Conservation (phyloP, 2,113 vertebrate species). For the Amia ocellicauda region DNA sequence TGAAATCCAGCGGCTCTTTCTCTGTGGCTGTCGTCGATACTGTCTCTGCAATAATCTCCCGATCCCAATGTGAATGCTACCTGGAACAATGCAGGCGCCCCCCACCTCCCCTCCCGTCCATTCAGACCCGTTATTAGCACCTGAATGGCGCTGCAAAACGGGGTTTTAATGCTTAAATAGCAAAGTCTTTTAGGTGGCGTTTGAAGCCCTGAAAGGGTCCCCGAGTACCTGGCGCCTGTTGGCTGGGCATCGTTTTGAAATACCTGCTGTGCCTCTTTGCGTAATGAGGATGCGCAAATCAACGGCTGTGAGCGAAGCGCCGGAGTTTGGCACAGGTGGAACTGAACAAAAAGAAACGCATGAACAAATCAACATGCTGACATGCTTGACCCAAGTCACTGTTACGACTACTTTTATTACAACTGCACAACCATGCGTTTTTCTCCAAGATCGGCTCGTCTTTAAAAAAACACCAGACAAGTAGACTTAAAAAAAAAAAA, state of each 20-base stretch:
- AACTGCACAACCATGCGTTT: too few relatives aligned
- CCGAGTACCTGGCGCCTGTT: constrained; percentile 59
- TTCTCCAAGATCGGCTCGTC: too few relatives aligned
- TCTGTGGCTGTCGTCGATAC: too few relatives aligned
- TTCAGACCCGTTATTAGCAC: constrained; percentile 43
- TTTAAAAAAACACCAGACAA: too few relatives aligned
- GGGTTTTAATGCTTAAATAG: constrained; percentile 47
- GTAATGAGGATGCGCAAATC: constrained; percentile 6
- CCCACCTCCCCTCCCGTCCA: not conserved
- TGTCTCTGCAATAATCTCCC: constrained; percentile 15
- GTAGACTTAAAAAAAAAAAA: not conserved
- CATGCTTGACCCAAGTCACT: too few relatives aligned
- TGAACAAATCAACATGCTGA: too few relatives aligned
- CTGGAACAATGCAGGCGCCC: constrained; percentile 31
- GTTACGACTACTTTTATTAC: too few relatives aligned
- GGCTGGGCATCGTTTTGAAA: constrained; percentile 54
- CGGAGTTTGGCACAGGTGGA: too few relatives aligned
- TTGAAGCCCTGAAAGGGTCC: constrained; percentile 24
- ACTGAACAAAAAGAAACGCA: too few relatives aligned
- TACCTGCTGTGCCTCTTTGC: constrained; percentile 46
- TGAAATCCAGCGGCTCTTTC: too few relatives aligned
- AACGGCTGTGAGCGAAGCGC: not conserved
- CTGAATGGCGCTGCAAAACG: constrained; percentile 47
- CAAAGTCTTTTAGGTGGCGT: constrained; percentile 30
- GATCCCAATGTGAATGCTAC: constrained; percentile 22